phyloP scores from a whole-genome alignment of 2,113 vertebrate species.

The Dicrurus megarhynchus region DNA sequence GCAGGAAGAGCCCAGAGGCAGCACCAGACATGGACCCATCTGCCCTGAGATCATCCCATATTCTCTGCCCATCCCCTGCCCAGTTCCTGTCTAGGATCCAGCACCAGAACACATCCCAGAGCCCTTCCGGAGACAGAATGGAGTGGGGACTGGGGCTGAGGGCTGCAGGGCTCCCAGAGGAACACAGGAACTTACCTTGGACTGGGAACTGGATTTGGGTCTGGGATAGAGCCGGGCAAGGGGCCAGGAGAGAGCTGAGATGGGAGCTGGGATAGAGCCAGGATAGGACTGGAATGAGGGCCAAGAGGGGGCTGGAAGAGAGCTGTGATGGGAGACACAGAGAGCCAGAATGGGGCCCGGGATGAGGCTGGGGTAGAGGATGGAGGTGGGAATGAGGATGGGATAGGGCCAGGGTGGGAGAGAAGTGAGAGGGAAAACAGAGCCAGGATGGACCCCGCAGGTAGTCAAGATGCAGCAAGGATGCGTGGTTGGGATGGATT shows the following conservation, averaged over 20 bases:
- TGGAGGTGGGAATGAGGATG: not conserved
- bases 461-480: not conserved
- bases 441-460: not conserved
- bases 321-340: not conserved
- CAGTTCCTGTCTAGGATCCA: not conserved
- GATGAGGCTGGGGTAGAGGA: not conserved
- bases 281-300: not conserved
- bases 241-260: not conserved
- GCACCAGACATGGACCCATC: not conserved
- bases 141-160: not conserved
- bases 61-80: not conserved
- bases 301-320: not conserved
- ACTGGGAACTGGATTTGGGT: not conserved
- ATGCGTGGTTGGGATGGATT: not conserved
- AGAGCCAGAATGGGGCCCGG: not conserved
- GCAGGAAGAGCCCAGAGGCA: not conserved
- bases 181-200: not conserved
- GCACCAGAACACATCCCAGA: fast-evolving
- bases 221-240: not conserved
- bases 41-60: fast-evolving
- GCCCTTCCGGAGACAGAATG: no score
- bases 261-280: not conserved
- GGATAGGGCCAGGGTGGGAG: not conserved
- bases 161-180: not conserved
- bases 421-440: not conserved